Base-by-base conservation (phyloP, 2,888 invertebrate genomes). In the Aromia moschata region DNA sequence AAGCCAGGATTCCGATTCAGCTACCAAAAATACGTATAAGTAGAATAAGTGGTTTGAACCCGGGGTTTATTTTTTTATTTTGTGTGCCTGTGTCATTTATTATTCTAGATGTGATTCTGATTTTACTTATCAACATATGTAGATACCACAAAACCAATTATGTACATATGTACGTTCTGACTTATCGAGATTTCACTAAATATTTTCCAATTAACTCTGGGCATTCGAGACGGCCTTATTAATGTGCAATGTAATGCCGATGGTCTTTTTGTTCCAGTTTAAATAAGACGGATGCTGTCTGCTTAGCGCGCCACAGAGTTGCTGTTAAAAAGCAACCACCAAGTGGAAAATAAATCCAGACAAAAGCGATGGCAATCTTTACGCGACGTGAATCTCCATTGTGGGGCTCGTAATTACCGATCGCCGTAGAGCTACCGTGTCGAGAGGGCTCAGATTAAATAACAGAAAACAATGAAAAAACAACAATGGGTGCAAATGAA, bases 401-500 rank as follows among this genome's bases (percentile, higher is more conserved):
- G 49, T 38, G 17, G 25, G 18, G 37, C 12, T 37, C 11, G 11
- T 15, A 18, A 45, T 37, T 18, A 18, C 25, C 12, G 33, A 33
- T 33, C 33, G n/a, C 5, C 2, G 33, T 33, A 11, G 10, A 33
- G n/a, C 37, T 12, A 18, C 14, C 37, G 16, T 10, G 40, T 14
- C 38, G n/a, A n/a, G n/a, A 11, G 49, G 49, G 49, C 25, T 25
- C 16, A 31, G 49, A 49, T 49, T 49, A 38, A 49, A 49, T 40
- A 49, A 40, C 40, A 31, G 52, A 56, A 47, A 44, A 56, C 45
- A 59, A 56, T 52, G 52, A 58, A 62, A 63, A 60, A 61, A 58
- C 51, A 60, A 60, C 60, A 62, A 62, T 62, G 45, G 56, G 58
- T 58, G 62, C 56, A 64, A 68, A 67, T 64, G 56, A 60, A 61